Percentiles rank a stretch among this genome's conserved stretches.
Conservation (phyloP, 2,797 vertebrate species). For the Sphaeramia orbicularis region DNA sequence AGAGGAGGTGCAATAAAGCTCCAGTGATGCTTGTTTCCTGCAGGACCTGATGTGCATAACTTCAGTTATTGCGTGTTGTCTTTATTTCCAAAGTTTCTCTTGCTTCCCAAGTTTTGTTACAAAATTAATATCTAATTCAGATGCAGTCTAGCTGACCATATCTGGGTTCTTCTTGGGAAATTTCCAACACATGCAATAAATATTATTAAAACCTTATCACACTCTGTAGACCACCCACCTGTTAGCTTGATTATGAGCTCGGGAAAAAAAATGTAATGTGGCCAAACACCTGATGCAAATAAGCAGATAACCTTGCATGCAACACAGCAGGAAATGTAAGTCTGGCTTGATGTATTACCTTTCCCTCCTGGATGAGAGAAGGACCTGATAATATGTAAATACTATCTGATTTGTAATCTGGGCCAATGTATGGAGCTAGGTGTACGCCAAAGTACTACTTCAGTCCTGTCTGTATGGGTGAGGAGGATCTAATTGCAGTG, state of each 20-base stretch:
- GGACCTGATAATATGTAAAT: background rate
- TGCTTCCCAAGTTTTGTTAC: background rate
- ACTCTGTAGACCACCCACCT: background rate
- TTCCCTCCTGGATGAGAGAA: background rate
- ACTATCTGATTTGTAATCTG: too few species aligned
- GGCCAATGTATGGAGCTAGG: too few species aligned
- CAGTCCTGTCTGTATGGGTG: too few species aligned
- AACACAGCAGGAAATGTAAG: constrained; percentile 1
- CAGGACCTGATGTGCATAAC: background rate
- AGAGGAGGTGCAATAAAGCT: constrained; percentile 2
- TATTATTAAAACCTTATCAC: background rate
- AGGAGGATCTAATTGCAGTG: too few species aligned
- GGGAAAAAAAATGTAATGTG: background rate
- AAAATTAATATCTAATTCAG: background rate
- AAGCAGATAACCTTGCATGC: background rate
- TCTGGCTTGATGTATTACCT: background rate
- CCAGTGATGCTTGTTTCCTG: too few species aligned
- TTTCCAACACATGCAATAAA: background rate
- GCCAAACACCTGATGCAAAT: constrained; percentile 4
- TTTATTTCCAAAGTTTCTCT: background rate
- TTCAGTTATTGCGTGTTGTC: background rate
- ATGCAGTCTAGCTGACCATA: background rate
- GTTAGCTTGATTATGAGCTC: background rate
- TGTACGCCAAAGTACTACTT: too few species aligned
- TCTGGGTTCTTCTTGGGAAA: background rate